A percentile compares a stretch with the other conserved stretches of the same genome.
phyloP scores from a whole-genome alignment of 2,797 vertebrate species.

The Poecilia gillii region DNA sequence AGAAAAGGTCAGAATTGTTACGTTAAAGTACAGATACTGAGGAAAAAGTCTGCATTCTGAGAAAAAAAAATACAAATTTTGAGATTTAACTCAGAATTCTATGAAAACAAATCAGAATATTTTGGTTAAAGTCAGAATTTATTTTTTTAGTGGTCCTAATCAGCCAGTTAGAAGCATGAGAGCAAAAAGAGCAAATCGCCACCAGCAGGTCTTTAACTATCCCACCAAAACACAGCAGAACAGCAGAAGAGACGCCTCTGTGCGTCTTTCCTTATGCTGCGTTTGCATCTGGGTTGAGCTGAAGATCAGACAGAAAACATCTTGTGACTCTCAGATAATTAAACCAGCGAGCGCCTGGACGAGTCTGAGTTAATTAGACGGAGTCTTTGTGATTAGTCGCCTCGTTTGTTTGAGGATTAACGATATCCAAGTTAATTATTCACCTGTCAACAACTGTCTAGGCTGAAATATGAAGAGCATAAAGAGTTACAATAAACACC shows the following conservation, averaged over 20 bases:
- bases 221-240: neutral
- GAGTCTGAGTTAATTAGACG: constrained; percentile 57
- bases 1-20: too few relatives aligned
- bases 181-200: neutral
- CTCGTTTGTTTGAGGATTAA: constrained; percentile 49
- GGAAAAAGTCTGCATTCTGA: too few relatives aligned
- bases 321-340: constrained; percentile 16
- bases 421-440: constrained; percentile 64
- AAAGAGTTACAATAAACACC: constrained; percentile 1
- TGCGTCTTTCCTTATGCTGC: neutral
- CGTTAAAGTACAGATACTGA: too few relatives aligned
- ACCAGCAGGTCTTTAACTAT: neutral
- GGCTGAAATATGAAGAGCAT: constrained; percentile 37
- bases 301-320: constrained; percentile 5
- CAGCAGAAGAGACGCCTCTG: neutral
- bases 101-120: too few relatives aligned
- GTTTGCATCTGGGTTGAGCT: neutral
- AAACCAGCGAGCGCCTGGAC: constrained; percentile 26
- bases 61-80: too few relatives aligned
- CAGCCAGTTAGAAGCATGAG: neutral
- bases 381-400: constrained; percentile 47
- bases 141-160: too few relatives aligned
- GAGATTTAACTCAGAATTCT: too few relatives aligned
- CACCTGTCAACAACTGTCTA: constrained; percentile 53
- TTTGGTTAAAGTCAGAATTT: too few relatives aligned